phyloP scores from a whole-genome alignment of 2,888 invertebrate genomes.

The Meteorus colon region DNA sequence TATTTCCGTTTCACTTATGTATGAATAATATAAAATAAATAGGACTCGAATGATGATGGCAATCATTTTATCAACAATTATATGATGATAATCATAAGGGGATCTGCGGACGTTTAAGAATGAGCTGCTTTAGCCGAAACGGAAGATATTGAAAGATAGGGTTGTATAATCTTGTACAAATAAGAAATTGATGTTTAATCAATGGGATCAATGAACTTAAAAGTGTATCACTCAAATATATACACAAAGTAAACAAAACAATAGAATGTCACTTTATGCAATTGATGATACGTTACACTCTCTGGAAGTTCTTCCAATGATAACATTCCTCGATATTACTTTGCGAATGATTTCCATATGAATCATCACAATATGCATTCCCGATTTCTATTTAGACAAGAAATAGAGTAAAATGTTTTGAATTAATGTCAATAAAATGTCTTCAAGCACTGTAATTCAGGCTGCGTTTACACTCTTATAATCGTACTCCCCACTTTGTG shows the following conservation, averaged over 20 bases:
- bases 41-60: not conserved
- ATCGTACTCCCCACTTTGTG: too few relatives aligned
- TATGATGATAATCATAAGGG: slow-evolving; percentile 23
- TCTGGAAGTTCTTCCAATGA: not conserved
- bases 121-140: slow-evolving; percentile 6
- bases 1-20: not conserved
- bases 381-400: too few relatives aligned
- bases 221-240: slow-evolving; percentile 1
- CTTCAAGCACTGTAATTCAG: too few relatives aligned
- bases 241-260: not conserved
- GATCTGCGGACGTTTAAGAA: slow-evolving; percentile 40
- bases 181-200: slow-evolving; percentile 61
- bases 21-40: not conserved
- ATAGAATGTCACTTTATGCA: not conserved
- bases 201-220: slow-evolving; percentile 27
- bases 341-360: not conserved
- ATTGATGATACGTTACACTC: not conserved
- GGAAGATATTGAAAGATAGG: slow-evolving; percentile 29
- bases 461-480: too few relatives aligned
- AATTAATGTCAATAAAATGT: too few relatives aligned
- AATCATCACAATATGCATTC: not conserved
- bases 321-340: not conserved
- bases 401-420: too few relatives aligned
- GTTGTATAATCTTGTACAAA: slow-evolving; percentile 59
- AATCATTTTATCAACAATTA: not conserved